phyloP scores from a whole-genome alignment of 1,140 invertebrate genomes.

The Agrilus planipennis region DNA sequence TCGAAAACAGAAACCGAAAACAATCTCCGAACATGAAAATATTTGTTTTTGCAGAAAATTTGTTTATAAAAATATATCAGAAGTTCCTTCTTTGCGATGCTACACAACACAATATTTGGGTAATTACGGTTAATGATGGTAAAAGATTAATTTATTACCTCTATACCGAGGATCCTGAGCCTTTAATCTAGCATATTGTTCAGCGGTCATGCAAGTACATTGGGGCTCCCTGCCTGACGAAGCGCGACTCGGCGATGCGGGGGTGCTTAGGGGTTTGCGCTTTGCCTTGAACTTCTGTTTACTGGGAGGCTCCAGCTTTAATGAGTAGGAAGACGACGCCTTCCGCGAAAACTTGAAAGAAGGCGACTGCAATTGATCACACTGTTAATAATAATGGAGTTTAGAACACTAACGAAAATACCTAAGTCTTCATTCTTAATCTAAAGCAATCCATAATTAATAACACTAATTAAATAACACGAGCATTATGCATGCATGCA shows the following conservation, averaged over 20 bases:
- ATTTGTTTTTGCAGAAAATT: too few species aligned
- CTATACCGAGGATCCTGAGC: slow-evolving; percentile 76
- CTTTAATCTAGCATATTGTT: slow-evolving; percentile 75
- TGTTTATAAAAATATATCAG: too few species aligned
- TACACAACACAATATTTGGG: too few species aligned
- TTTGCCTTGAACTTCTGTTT: slow-evolving; percentile 75
- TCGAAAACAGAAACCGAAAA: too few species aligned
- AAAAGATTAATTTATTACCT: too few species aligned
- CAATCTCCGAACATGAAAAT: too few species aligned
- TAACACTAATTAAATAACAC: too few species aligned
- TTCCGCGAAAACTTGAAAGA: slow-evolving; percentile 96
- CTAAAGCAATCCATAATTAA: too few species aligned
- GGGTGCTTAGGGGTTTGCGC: slow-evolving; percentile 83
- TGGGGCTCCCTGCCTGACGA: slow-evolving; percentile 85
- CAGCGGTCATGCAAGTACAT: slow-evolving; percentile 90
- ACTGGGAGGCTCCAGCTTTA: slow-evolving; percentile 80
- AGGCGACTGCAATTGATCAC: slow-evolving; percentile 76
- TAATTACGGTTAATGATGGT: too few species aligned
- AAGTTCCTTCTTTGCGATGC: too few species aligned
- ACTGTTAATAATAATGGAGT: slow-evolving; percentile 36
- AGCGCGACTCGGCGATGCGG: slow-evolving; percentile 80
- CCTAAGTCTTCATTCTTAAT: too few species aligned
- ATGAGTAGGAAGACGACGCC: slow-evolving; percentile 89
- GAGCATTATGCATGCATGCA: too few species aligned
- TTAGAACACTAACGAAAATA: slow-evolving; percentile 12